Conservation (phyloP, 1,140 invertebrate species). For the Drosophila azteca region DNA sequence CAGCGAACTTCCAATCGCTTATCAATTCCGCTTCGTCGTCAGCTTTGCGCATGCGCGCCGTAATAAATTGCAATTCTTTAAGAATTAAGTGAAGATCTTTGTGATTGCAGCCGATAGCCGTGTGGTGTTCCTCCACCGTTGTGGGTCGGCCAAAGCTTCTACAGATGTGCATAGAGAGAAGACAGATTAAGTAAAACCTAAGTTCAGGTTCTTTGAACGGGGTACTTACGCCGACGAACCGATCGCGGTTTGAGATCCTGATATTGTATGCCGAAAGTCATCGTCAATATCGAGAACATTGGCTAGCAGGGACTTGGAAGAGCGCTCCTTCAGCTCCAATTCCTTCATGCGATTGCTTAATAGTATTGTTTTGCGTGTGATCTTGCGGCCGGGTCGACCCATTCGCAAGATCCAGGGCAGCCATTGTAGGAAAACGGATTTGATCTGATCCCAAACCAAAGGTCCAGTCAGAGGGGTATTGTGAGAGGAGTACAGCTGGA, state of each 20-base stretch:
- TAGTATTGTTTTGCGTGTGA: conserved; percentile 94
- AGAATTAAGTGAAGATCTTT: conserved; percentile 93
- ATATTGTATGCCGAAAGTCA: conserved; percentile 90
- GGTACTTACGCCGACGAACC: conserved; percentile 82
- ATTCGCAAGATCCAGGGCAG: conserved; percentile 97
- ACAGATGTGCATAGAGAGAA: conserved; percentile 1
- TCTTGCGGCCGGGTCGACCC: conserved; percentile 96
- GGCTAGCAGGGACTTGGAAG: conserved; percentile 95
- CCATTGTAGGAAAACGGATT: conserved; percentile 97
- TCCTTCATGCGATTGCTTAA: conserved; percentile 95
- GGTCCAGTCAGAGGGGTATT: not conserved
- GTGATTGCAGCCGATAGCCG: conserved; percentile 85
- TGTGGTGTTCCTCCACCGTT: conserved; percentile 87
- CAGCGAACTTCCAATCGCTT: conserved; percentile 99
- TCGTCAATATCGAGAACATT: conserved; percentile 98
- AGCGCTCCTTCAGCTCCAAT: conserved; percentile 95
- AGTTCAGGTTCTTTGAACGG: too few relatives aligned
- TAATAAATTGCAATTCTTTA: conserved; percentile 97
- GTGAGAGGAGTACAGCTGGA: not conserved
- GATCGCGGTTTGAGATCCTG: conserved; percentile 85
- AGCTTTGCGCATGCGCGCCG: conserved; percentile 93
- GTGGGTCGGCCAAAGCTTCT: conserved; percentile 86
- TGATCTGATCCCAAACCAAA: conserved; percentile 87
- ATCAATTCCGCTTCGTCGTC: conserved; percentile 96
- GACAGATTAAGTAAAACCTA: not conserved